These are phyloP conservation scores for Steinernema feltiae DNA, from an alignment of 1,140 invertebrate species.

Conservation along the genomic window DNA sequence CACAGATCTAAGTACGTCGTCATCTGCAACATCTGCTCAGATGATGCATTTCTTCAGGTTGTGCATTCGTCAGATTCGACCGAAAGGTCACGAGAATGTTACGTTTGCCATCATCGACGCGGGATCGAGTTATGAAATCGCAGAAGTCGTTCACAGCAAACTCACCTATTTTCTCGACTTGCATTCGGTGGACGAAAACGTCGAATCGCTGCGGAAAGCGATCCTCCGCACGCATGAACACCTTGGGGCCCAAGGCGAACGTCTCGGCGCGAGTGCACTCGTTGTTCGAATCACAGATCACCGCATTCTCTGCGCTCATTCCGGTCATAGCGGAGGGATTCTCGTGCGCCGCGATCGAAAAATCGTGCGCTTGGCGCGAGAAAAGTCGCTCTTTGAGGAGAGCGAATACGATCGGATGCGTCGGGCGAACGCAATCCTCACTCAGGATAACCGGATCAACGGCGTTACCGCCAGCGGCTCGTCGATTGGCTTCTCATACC, in stretches of 20 bases:
- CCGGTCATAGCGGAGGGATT: not conserved
- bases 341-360: not conserved
- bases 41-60: not conserved
- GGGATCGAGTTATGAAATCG: slow-evolving; percentile 26
- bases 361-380: not conserved
- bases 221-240: slow-evolving; percentile 18
- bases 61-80: slow-evolving; percentile 25
- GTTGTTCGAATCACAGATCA: not conserved
- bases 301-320: not conserved
- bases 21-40: not conserved
- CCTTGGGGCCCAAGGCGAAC: slow-evolving; percentile 27
- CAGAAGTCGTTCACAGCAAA: not conserved
- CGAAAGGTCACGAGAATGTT: slow-evolving; percentile 2
- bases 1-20: slow-evolving; percentile 14
- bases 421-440: not conserved
- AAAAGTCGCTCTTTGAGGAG: slow-evolving; percentile 18
- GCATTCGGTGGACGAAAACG: not conserved
- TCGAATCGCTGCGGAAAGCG: not conserved
- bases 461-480: slow-evolving; percentile 6
- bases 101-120: slow-evolving; percentile 29
- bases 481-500: slow-evolving; percentile 16
- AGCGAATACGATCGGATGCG: slow-evolving; percentile 12
- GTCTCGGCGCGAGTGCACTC: slow-evolving; percentile 22
- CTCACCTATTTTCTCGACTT: slow-evolving; percentile 3
- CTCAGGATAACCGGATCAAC: slow-evolving; percentile 22